Evolutionary conservation across 2,888 invertebrate genomes (phyloP), one percentile per base, ranked within the genome.

Genomic region (Ypsolopha sequella): DNA sequence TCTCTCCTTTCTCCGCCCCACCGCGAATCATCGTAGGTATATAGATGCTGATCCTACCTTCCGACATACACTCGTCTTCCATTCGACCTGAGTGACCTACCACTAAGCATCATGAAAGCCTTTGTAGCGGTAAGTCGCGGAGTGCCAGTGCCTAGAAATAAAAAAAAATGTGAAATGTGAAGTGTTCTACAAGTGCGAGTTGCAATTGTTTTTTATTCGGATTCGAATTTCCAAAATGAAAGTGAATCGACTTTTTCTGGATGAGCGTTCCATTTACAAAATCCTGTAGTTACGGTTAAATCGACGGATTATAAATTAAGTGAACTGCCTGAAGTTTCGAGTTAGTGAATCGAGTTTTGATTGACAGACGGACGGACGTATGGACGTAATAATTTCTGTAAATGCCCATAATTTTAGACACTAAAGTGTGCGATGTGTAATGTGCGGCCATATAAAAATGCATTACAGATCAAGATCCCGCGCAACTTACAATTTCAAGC

Each of bases 111-210:
- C 80, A 86, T 86, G 86, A 86, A 77, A 77, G 77, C 84, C 81
- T 86, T 82, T 80, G 80, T 81, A 77, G 85, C 86, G 86, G 86
- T 86, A 82, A 86, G 85, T 86, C 66, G 80, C 76, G 76, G 58
- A 59, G 68, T 72, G 73, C 53, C 59, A 66, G 70, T 71, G 69
- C 59, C 58, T 51, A 56, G n/a, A n/a, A n/a, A n/a, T n/a, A 58
- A 58, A 60, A 58, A 59, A 61, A 57, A 55, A 55, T 59, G 58
- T 50, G 50, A 65, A 77, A 75, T 77, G 77, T 36, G 13, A 43
- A 77, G 78, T 80, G 78, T 63, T 43, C 13, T 6, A 43, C 11
- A 13, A 43, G 43, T 43, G 43, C 43, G 8, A 24, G 24, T 33
- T 35, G 36, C 34, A 46, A 46, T 33, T 24, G 24, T 24, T 24